Conservation (phyloP, 2,113 vertebrate species). For the Atherinomorus stipes region DNA sequence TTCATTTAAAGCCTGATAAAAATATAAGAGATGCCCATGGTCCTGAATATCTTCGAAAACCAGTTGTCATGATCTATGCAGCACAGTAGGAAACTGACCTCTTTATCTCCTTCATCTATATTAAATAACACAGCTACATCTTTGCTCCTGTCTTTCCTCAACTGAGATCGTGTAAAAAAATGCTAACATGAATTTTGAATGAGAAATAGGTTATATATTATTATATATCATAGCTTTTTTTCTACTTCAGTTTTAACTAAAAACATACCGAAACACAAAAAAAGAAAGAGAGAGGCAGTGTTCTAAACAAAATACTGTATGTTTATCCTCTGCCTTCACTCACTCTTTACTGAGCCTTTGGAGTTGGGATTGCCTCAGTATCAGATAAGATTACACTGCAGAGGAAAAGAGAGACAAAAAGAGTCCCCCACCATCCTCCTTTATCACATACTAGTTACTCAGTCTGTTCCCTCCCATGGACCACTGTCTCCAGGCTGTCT, state of each 20-base stretch:
- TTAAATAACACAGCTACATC: slow-evolving; percentile 2
- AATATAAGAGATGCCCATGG: slow-evolving; percentile 36
- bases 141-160: background rate
- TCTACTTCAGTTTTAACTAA: no score
- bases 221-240: no score
- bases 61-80: background rate
- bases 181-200: background rate
- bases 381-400: slow-evolving; percentile 67
- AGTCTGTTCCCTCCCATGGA: slow-evolving; percentile 49
- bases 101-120: slow-evolving; percentile 8
- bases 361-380: slow-evolving; percentile 29
- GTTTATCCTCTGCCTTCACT: background rate
- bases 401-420: slow-evolving; percentile 39
- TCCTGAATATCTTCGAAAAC: slow-evolving; percentile 18
- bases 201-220: no score
- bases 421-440: background rate
- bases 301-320: background rate
- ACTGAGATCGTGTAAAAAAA: background rate
- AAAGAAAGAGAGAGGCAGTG: background rate
- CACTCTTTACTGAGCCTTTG: slow-evolving; percentile 9
- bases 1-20: background rate
- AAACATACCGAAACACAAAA: background rate
- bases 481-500: slow-evolving; percentile 57
- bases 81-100: slow-evolving; percentile 22
- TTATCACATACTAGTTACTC: slow-evolving; percentile 29